These are phyloP conservation scores for Aplodontia rufa DNA, from an alignment of 2,113 vertebrate genomes.

Conservation along the genomic window DNA sequence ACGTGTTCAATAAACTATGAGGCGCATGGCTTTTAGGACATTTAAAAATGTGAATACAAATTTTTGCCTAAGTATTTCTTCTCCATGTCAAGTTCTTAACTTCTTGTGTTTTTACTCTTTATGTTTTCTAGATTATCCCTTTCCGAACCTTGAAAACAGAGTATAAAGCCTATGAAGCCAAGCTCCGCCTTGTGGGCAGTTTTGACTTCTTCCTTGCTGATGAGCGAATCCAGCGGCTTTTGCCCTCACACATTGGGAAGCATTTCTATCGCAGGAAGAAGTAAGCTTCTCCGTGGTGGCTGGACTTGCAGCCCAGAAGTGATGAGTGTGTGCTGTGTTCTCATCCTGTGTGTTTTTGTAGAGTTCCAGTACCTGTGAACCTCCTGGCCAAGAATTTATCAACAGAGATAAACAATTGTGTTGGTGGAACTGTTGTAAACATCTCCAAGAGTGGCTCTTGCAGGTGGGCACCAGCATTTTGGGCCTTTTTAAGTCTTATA, in stretches of 20 bases:
- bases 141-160: slow-evolving; percentile 86
- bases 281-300: slow-evolving; percentile 76
- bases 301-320: background rate
- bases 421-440: slow-evolving; percentile 86
- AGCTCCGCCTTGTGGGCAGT: slow-evolving; percentile 87
- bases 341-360: slow-evolving; percentile 33
- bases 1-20: rapidly evolving
- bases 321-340: background rate
- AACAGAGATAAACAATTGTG: slow-evolving; percentile 78
- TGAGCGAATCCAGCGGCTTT: slow-evolving; percentile 84
- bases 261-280: slow-evolving; percentile 90
- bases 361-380: slow-evolving; percentile 87
- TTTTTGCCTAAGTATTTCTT: background rate
- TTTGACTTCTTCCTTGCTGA: slow-evolving; percentile 90
- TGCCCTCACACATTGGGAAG: slow-evolving; percentile 88
- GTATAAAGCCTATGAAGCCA: slow-evolving; percentile 91
- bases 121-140: slow-evolving; percentile 86
- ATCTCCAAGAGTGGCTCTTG: slow-evolving; percentile 89
- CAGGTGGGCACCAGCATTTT: slow-evolving; percentile 83
- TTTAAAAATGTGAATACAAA: background rate
- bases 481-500: background rate
- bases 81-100: background rate
- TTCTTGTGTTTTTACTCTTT: background rate
- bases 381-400: slow-evolving; percentile 86
- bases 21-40: background rate